These are phyloP conservation scores for Halisarca cf. caerulea DNA, from an alignment of 37 sponge, comb jelly and placozoan genomes.

Conservation along the genomic window DNA sequence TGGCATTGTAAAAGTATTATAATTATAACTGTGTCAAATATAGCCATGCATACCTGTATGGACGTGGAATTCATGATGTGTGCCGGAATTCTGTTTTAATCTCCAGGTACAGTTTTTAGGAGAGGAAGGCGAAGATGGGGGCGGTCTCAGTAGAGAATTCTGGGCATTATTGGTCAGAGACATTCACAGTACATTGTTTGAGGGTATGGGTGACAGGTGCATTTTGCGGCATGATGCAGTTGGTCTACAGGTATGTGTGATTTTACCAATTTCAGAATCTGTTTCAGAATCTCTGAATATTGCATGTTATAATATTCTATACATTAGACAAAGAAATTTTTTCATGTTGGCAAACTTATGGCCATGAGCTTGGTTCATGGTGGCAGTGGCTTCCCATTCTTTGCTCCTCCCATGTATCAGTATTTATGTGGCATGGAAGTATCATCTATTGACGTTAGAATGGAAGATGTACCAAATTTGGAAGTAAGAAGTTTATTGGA, in stretches of 20 bases:
- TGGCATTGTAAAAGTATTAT: not conserved
- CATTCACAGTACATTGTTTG: not conserved
- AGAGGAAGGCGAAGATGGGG: not conserved
- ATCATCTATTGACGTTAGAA: not conserved
- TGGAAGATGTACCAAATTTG: not conserved
- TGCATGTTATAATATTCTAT: not conserved
- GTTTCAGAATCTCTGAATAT: not conserved
- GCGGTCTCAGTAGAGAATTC: not conserved
- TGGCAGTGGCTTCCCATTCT: not conserved
- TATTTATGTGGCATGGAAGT: not conserved
- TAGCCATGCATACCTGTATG: not conserved
- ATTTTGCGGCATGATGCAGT: constrained; percentile 21
- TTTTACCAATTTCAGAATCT: not conserved
- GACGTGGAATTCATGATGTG: no score
- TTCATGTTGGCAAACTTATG: not conserved
- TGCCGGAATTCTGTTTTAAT: no score
- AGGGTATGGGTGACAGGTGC: not conserved
- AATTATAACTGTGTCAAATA: not conserved
- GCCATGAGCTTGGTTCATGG: not conserved
- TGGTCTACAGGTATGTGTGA: constrained; percentile 4
- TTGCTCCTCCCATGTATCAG: not conserved
- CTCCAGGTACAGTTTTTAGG: not conserved
- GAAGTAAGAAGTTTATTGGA: not conserved
- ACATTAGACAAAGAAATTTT: not conserved
- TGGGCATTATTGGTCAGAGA: not conserved